phyloP scores from a whole-genome alignment of 2,113 vertebrate genomes.

The Apodemus sylvaticus region DNA sequence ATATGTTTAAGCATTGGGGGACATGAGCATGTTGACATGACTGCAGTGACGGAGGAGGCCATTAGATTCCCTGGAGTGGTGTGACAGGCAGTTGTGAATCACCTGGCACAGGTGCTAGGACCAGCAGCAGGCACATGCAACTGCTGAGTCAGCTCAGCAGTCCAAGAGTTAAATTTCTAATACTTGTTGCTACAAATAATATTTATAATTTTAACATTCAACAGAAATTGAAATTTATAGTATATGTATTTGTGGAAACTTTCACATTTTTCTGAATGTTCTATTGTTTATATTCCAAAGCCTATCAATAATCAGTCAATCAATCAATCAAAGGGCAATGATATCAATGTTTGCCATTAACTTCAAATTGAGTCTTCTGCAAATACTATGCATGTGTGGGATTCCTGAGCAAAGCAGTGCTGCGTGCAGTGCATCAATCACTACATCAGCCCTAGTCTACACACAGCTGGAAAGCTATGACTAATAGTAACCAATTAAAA shows the following conservation, averaged over 20 bases:
- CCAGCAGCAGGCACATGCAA: background rate
- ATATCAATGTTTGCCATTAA: background rate
- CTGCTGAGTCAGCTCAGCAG: background rate
- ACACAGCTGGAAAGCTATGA: background rate
- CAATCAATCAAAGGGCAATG: background rate
- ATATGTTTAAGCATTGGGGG: background rate
- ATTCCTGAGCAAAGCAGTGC: background rate
- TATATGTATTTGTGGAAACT: background rate
- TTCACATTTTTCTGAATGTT: background rate
- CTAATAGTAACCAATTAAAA: conserved; percentile 5
- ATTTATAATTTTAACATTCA: conserved; percentile 37
- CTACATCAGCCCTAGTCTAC: background rate
- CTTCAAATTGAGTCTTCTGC: conserved; percentile 19
- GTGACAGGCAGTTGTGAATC: background rate
- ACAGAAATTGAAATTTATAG: conserved; percentile 20
- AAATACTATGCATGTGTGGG: background rate
- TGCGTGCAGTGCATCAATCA: background rate
- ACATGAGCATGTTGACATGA: background rate
- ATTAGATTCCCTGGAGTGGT: background rate
- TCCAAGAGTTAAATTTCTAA: conserved; percentile 4
- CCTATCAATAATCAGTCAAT: background rate
- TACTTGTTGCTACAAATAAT: conserved; percentile 17
- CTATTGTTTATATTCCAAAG: conserved; percentile 25
- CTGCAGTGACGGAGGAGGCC: background rate
- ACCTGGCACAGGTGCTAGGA: background rate